Evolutionary conservation across 2,113 vertebrate genomes (phyloP).

Genomic region (Phycodurus eques): DNA sequence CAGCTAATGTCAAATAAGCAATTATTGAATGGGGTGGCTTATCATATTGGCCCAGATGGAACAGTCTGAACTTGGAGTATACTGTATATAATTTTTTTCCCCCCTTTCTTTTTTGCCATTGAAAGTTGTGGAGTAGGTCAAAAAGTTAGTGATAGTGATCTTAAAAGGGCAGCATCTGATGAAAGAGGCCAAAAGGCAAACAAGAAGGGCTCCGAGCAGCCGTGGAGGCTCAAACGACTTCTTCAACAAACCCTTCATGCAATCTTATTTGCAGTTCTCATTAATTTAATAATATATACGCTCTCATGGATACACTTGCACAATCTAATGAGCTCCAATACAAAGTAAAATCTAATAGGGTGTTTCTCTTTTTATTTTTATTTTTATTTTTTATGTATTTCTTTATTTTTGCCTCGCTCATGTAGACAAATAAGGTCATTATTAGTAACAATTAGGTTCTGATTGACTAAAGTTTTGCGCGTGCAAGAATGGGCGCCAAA

Average conservation of each 20-base stretch:
- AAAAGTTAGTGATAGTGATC: constrained; percentile 39
- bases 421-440: not conserved
- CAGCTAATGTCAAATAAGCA: constrained; percentile 68
- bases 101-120: constrained; percentile 7
- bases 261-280: constrained; percentile 58
- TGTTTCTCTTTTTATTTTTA: not conserved
- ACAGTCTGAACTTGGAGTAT: constrained; percentile 41
- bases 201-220: constrained; percentile 29
- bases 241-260: constrained; percentile 49
- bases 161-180: constrained; percentile 16
- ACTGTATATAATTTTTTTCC: not conserved
- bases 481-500: not conserved
- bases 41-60: constrained; percentile 62
- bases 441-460: not conserved
- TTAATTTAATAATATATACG: constrained; percentile 42
- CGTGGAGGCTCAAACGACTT: constrained; percentile 34
- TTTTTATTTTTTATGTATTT: no score
- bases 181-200: constrained; percentile 47
- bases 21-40: constrained; percentile 62
- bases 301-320: constrained; percentile 14
- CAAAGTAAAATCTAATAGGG: not conserved
- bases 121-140: constrained; percentile 59
- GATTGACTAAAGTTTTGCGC: not conserved
- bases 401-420: not conserved
- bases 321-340: not conserved